Evolutionary conservation across 1,140 invertebrate genomes (phyloP), one percentile per base, ranked within the genome.

Genomic region (Drosophila tristis): DNA sequence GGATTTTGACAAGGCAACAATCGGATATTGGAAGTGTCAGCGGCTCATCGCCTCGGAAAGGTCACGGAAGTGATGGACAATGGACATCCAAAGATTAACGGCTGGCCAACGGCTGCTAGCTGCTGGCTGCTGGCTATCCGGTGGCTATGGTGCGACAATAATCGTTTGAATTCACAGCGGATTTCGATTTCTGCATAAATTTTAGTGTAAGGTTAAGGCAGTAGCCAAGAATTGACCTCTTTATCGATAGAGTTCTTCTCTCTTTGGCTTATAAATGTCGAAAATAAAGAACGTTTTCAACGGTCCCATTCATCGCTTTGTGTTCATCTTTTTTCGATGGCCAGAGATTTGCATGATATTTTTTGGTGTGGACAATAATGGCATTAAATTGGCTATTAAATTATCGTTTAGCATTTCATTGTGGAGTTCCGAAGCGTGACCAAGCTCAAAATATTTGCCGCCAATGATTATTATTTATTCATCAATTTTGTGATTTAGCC

Each of bases 371-470:
- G 49, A 75, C 75, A 89, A 89, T 79, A 87, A 64, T 45, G 42
- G 60, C 65, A 58, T 71, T 79, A 79, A 89, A 89, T 89, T 89
- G 76, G 79, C 72, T 60, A 89, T 89, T 89, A 82, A 82, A 89
- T 67, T 64, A 89, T 84, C 84, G 64, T 76, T 76, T 68, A 76
- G 59, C 49, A 51, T 50, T 74, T 64, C 65, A 58, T 70, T 71
- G 67, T 70, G 49, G 67, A 50, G 35, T 4, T 55, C 54, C 31
- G 61, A 47, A 79, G 80, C 81, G 81, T 77, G 78, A 71, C 77
- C 62, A 55, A 67, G 62, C 55, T 54, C 31, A 63, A 70, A 68
- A 74, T 74, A 53, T 66, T 66, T 44, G 66, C 58, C 45, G 47
- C 59, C 31, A 61, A 59, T 55, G 73, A 65, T 74, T 74, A 74